Evolutionary conservation across 2,797 vertebrate species (phyloP), one percentile per base, ranked within the genome.

Genomic region (Phoeniculus purpureus): DNA sequence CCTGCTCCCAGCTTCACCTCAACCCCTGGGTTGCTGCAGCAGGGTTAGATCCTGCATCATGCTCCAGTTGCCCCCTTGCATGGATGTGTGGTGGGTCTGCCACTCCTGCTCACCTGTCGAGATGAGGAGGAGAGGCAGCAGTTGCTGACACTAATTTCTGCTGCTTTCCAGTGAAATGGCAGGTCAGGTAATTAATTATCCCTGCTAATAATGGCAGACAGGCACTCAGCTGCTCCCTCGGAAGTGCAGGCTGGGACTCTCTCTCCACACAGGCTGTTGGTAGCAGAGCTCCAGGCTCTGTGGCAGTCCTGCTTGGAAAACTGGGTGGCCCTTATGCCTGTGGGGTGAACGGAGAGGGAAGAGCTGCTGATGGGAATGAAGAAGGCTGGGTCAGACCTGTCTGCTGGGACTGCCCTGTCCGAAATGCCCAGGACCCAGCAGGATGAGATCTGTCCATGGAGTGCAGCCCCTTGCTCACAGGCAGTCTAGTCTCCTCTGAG

Each of bases 81-180:
- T 25, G 75, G 32, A 6, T 25, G 3, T 3, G 0, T 2, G 6
- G 72, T 64, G 61, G 26, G 77, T 15, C 9, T n/a, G 47, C 21
- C 68, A 32, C 10, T 58, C 65, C 65, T 78, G 66, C 59, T 85
- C 7, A 0, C 25, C 56, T 56, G 17, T 20, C 0, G 0, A 78
- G 75, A 37, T 3, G 15, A 20, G 56, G 48, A 54, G 56, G 65
- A 84, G 67, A 59, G 60, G 71, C 64, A 60, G 68, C 45, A 50
- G 37, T 6, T 60, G 65, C 68, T 52, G 43, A 45, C 60, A 55
- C 25, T 7, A 37, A 3, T 31, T 75, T 68, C 59, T 86, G 54
- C 55, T 65, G 45, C 45, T 89, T 73, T 32, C 61, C 54, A 20
- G 68, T 19, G 79, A 79, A 70, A 62, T 6, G 56, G 65, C 56